Evolutionary conservation across 2,113 vertebrate species (phyloP), one percentile per base, ranked within the genome.

Genomic region (Hippoglossus stenolepis): DNA sequence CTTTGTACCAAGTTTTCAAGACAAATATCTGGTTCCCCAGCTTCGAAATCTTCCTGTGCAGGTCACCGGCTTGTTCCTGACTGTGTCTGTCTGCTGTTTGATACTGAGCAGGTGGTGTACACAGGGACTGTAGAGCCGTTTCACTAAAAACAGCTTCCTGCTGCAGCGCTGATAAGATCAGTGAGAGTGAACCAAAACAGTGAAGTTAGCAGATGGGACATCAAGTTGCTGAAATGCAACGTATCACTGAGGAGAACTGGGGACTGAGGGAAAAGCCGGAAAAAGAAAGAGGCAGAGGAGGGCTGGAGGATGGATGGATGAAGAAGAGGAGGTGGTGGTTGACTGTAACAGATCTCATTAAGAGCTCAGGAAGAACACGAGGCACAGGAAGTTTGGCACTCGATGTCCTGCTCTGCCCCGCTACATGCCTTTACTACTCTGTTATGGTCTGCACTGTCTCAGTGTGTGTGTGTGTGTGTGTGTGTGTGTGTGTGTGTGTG

Each of bases 361-460:
- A 47, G 58, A 73, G 74, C 77, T 70, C 85, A 85, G 77, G 79
- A 87, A 87, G 78, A 80, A 75, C 73, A 75, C 8, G 59, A 89
- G 65, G 71, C 63, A 77, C 75, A 89, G 87, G 86, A 90, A 91
- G 86, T 82, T 43, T 73, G 68, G 54, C 45, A 10, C 65, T 79
- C 43, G 1, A 59, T 77, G 86, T 80, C 80, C 85, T 82, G 84
- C 85, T 80, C 76, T 85, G 62, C 83, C 75, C 73, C 57, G 65
- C 81, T 69, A 74, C 80, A 70, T 61, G 65, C 61, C 70, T 77
- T 89, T 79, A 87, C 82, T 79, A 60, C 76, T 70, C 71, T 85
- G 85, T 85, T 85, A 85, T 77, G 79, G 85, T 81, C 88, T 91
- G 90, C 74, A 77, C 83, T 87, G 72, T 79, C 73, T 87, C 84